A percentile compares a stretch with the other conserved stretches of the same genome.
phyloP scores from a whole-genome alignment of 2,113 vertebrate species.

The Lepus timidus region DNA sequence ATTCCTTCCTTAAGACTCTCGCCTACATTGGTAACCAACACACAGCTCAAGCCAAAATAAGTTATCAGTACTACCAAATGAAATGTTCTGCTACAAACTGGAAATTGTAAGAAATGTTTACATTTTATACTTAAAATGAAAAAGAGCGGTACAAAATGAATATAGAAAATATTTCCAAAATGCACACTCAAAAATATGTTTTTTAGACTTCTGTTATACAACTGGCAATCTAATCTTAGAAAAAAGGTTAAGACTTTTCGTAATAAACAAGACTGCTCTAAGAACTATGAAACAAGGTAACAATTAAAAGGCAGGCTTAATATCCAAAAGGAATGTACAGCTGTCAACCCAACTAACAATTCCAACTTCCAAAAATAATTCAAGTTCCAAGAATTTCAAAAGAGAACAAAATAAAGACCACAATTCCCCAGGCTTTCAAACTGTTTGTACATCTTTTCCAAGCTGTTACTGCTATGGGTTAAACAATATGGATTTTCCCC shows the following conservation, averaged over 20 bases:
- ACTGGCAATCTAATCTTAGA: background rate
- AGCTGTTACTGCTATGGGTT: background rate
- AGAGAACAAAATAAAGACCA: conserved; percentile 6
- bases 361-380: conserved; percentile 55
- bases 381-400: conserved; percentile 53
- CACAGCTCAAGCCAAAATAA: conserved; percentile 19
- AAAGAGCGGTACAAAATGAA: conserved; percentile 38
- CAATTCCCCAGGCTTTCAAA: background rate
- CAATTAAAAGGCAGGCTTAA: background rate
- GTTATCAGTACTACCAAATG: background rate
- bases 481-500: background rate
- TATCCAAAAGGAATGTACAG: conserved; percentile 26
- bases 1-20: background rate
- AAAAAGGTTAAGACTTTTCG: background rate
- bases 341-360: background rate
- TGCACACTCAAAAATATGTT: background rate
- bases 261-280: conserved; percentile 46
- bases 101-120: background rate
- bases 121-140: conserved; percentile 39
- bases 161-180: background rate
- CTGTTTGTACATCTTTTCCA: background rate
- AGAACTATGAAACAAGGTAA: conserved; percentile 12
- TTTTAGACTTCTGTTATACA: conserved; percentile 24
- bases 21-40: background rate
- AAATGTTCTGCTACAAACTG: background rate